Conservation (phyloP, 2,797 vertebrate species). For the Helarctos malayanus region DNA sequence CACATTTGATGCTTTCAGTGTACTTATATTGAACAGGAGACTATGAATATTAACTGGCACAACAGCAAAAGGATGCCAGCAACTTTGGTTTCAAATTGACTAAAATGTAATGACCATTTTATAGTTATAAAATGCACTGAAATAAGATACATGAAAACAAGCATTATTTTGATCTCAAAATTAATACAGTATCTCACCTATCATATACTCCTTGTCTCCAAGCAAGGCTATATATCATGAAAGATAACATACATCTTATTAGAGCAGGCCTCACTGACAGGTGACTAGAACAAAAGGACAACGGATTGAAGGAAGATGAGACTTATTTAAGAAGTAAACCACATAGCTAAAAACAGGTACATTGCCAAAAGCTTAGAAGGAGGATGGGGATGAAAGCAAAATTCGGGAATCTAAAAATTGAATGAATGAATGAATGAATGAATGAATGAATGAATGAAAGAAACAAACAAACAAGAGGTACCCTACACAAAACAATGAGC, state of each 20-base stretch:
- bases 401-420: background rate
- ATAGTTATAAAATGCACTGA: background rate
- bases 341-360: background rate
- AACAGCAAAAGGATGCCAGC: background rate
- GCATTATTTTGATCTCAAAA: background rate
- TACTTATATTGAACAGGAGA: background rate
- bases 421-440: background rate
- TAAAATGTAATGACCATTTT: background rate
- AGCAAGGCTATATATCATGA: background rate
- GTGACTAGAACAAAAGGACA: background rate
- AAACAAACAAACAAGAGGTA: background rate
- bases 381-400: background rate
- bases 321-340: background rate
- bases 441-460: background rate
- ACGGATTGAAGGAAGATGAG: background rate
- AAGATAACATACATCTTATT: background rate
- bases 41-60: background rate
- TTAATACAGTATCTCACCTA: background rate
- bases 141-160: background rate
- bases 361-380: background rate
- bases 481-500: background rate
- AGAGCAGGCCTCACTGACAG: background rate
- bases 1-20: background rate
- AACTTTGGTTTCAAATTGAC: background rate
- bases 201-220: background rate